Conservation (phyloP, 2,888 invertebrate species). For the Mythimna loreyi region DNA sequence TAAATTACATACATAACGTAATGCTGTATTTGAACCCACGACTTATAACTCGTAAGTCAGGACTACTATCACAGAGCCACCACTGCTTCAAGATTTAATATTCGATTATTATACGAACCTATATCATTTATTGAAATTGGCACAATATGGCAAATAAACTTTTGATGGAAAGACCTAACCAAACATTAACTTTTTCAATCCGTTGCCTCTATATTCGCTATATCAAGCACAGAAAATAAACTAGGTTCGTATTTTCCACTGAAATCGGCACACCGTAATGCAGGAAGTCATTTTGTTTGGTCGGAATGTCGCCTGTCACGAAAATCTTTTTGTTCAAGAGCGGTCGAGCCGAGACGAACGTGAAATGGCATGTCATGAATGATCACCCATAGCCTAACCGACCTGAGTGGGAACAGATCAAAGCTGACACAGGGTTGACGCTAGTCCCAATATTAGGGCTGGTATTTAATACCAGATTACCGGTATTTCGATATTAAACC, state of each 20-base stretch:
- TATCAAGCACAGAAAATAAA: slow-evolving; percentile 11
- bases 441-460: slow-evolving; percentile 9
- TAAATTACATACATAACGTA: too few relatives aligned
- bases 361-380: slow-evolving; percentile 66
- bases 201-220: not conserved
- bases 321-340: slow-evolving; percentile 58
- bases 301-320: slow-evolving; percentile 42
- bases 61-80: too few relatives aligned
- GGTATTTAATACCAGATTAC: slow-evolving; percentile 40
- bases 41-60: too few relatives aligned
- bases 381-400: slow-evolving; percentile 63
- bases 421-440: slow-evolving; percentile 68
- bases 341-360: slow-evolving; percentile 43
- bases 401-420: slow-evolving; percentile 71
- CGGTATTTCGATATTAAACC: slow-evolving; percentile 46
- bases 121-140: not conserved
- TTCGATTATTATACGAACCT: not conserved
- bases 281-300: slow-evolving; percentile 52
- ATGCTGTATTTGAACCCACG: too few relatives aligned
- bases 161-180: not conserved
- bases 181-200: slow-evolving; percentile 6
- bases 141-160: not conserved
- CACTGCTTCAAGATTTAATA: not conserved
- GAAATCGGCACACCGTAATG: slow-evolving; percentile 23
- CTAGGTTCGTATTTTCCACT: slow-evolving; percentile 13